Conservation (phyloP, 2,888 invertebrate species). For the Craniophora ligustri region DNA sequence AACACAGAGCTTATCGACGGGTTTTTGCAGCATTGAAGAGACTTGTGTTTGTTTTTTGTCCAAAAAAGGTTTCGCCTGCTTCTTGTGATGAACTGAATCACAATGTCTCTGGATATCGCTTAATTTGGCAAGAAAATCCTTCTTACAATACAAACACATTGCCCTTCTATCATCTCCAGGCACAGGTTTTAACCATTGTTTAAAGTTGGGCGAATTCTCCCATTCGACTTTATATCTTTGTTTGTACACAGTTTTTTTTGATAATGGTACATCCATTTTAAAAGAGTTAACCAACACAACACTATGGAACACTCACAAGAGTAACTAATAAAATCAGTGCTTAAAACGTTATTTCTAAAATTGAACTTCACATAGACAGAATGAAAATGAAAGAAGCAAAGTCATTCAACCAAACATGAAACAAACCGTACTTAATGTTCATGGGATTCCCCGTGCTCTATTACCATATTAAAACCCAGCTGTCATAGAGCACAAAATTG, state of each 20-base stretch:
- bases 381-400: constrained; percentile 32
- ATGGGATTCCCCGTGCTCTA: too few species aligned
- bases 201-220: constrained; percentile 29
- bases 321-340: constrained; percentile 26
- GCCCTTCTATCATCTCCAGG: constrained; percentile 36
- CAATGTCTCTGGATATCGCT: constrained; percentile 33
- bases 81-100: constrained; percentile 38
- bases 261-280: constrained; percentile 28
- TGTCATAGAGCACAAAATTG: constrained; percentile 22
- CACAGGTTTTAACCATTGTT: constrained; percentile 41
- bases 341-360: constrained; percentile 32
- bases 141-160: constrained; percentile 37
- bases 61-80: constrained; percentile 40
- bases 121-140: constrained; percentile 25
- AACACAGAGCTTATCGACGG: too few species aligned
- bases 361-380: constrained; percentile 33
- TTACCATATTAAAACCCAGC: constrained; percentile 9
- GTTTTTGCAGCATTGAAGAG: too few species aligned
- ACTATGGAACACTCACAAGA: constrained; percentile 30
- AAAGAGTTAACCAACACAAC: constrained; percentile 28
- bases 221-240: constrained; percentile 30
- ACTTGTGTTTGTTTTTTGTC: constrained; percentile 35
- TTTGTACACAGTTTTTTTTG: constrained; percentile 25
- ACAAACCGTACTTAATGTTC: too few species aligned
- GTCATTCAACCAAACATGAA: constrained; percentile 27